phyloP scores from a whole-genome alignment of 2,113 vertebrate species.

The Callospermophilus lateralis region DNA sequence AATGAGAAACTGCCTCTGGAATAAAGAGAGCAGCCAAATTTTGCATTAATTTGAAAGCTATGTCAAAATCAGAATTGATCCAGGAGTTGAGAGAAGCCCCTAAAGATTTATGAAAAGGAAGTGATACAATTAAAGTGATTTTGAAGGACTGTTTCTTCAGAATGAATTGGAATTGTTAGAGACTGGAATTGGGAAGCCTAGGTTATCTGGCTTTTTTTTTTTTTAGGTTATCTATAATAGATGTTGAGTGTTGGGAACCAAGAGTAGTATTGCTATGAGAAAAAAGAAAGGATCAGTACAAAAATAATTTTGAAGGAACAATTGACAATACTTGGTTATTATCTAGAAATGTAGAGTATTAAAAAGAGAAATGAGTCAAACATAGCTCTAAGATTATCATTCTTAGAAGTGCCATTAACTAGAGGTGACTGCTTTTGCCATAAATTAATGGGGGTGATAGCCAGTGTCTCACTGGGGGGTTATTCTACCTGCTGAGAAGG shows the following conservation, averaged over 20 bases:
- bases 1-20: not conserved
- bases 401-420: not conserved
- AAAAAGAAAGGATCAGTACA: not conserved
- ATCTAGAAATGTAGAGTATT: not conserved
- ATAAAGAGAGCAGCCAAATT: not conserved
- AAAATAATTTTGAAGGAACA: not conserved
- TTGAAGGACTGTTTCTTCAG: not conserved
- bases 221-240: not conserved
- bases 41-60: not conserved
- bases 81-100: not conserved
- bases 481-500: too few species aligned
- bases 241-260: not conserved
- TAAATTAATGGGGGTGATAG: too few species aligned
- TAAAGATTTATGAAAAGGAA: not conserved
- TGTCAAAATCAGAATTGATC: not conserved
- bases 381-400: not conserved
- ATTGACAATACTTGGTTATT: not conserved
- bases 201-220: not conserved
- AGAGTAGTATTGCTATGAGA: not conserved
- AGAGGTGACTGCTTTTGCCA: not conserved
- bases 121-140: not conserved
- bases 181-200: not conserved
- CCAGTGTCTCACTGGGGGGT: too few species aligned
- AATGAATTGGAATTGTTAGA: not conserved
- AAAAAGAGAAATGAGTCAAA: not conserved